These are phyloP conservation scores for Acanthosoma haemorrhoidale DNA, from an alignment of 2,888 invertebrate genomes.

Conservation along the genomic window DNA sequence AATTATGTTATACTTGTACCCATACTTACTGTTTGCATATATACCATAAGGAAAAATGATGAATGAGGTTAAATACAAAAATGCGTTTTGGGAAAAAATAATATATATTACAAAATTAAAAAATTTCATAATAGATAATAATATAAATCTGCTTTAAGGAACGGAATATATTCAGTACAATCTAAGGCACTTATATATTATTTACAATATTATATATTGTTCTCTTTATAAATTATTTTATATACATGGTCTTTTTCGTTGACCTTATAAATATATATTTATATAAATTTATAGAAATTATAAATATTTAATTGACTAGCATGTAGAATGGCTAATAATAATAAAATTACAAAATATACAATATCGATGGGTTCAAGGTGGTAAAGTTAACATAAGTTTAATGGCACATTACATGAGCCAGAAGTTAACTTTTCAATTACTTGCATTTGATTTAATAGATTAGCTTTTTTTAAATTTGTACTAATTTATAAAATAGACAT, in stretches of 20 bases:
- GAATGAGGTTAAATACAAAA: neutral
- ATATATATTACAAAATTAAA: slow-evolving; percentile 36
- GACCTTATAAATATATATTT: slow-evolving; percentile 30
- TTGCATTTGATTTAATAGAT: neutral
- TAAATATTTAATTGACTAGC: slow-evolving; percentile 36
- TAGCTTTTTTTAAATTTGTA: slow-evolving; percentile 21
- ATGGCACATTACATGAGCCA: slow-evolving; percentile 25
- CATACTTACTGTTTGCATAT: too few species aligned
- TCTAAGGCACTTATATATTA: slow-evolving; percentile 41
- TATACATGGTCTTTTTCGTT: slow-evolving; percentile 20
- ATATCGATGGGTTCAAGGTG: slow-evolving; percentile 9
- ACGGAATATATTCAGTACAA: slow-evolving; percentile 39
- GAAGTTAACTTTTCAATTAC: neutral
- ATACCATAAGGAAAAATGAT: neutral
- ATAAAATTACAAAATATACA: slow-evolving; percentile 13
- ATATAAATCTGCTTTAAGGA: slow-evolving; percentile 39
- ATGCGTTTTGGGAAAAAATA: slow-evolving; percentile 24
- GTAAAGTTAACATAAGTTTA: neutral
- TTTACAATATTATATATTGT: slow-evolving; percentile 39
- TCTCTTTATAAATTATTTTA: slow-evolving; percentile 22
- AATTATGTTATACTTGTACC: too few species aligned
- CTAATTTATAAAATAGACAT: slow-evolving; percentile 22
- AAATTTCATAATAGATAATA: slow-evolving; percentile 34
- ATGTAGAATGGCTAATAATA: slow-evolving; percentile 39
- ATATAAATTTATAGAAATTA: slow-evolving; percentile 24